Conservation (phyloP, 2,888 invertebrate species). For the Pseudanteris insignis region DNA sequence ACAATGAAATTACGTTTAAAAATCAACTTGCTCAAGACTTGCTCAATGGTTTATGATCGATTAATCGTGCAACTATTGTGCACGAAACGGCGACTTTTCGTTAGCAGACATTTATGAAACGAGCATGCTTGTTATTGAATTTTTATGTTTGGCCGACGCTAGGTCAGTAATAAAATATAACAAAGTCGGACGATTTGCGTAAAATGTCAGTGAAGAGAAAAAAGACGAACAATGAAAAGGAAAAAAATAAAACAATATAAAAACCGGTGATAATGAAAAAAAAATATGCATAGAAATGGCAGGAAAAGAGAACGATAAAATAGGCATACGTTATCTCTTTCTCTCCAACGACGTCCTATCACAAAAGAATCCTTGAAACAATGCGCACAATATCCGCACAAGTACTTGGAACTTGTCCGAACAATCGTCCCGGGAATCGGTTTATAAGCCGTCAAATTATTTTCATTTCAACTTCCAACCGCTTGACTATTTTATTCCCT, state of each 20-base stretch:
- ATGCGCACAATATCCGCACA: conserved; percentile 2
- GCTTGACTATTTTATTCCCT: conserved; percentile 12
- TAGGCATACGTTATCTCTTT: conserved; percentile 29
- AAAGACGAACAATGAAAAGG: not conserved
- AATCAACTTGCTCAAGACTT: no score
- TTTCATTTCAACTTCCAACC: conserved; percentile 11
- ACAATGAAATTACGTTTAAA: no score
- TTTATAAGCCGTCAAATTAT: conserved; percentile 23
- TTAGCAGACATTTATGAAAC: no score
- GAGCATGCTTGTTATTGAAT: not conserved
- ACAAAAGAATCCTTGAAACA: conserved; percentile 37
- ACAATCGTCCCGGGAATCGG: conserved; percentile 16
- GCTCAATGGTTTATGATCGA: no score
- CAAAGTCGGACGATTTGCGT: conserved; percentile 16
- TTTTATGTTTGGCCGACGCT: not conserved
- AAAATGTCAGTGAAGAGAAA: no score
- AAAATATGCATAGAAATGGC: no score
- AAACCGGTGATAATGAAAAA: conserved; percentile 1
- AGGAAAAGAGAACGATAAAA: no score
- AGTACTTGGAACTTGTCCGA: conserved; percentile 8
- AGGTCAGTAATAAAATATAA: conserved; percentile 19
- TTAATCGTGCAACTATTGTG: no score
- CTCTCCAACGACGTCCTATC: conserved; percentile 17
- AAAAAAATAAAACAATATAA: not conserved
- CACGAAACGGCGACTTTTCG: no score